Conservation (phyloP, 2,797 vertebrate genomes). For the Cercopithecus diana region DNA sequence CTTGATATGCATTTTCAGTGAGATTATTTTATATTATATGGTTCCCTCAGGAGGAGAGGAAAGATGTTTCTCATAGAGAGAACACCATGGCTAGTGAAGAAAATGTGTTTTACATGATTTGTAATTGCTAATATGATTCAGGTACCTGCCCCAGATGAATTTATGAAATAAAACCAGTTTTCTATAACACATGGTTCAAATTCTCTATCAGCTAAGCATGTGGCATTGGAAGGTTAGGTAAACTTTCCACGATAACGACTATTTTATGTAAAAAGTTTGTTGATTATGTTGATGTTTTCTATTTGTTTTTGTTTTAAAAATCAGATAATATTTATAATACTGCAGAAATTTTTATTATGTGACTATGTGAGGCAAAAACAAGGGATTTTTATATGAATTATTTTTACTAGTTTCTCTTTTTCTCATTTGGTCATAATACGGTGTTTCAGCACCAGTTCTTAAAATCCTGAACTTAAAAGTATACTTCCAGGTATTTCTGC, state of each 20-base stretch:
- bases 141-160: not conserved
- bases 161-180: conserved; percentile 45
- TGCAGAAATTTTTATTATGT: not conserved
- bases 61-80: conserved; percentile 52
- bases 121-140: conserved; percentile 62
- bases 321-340: not conserved
- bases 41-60: conserved; percentile 44
- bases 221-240: not conserved
- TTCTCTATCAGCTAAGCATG: not conserved
- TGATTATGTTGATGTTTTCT: not conserved
- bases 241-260: not conserved
- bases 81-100: conserved; percentile 16
- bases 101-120: conserved; percentile 57
- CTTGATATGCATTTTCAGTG: conserved; percentile 29
- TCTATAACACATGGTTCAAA: not conserved
- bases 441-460: not conserved
- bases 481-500: not conserved
- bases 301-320: not conserved
- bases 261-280: not conserved
- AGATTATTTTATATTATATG: conserved; percentile 4
- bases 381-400: not conserved
- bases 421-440: not conserved
- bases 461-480: not conserved
- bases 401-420: not conserved
- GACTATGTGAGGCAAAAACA: not conserved